Evolutionary conservation across 2,888 invertebrate genomes (phyloP), one percentile per base, ranked within the genome.

Genomic region (Conomelus anceps): DNA sequence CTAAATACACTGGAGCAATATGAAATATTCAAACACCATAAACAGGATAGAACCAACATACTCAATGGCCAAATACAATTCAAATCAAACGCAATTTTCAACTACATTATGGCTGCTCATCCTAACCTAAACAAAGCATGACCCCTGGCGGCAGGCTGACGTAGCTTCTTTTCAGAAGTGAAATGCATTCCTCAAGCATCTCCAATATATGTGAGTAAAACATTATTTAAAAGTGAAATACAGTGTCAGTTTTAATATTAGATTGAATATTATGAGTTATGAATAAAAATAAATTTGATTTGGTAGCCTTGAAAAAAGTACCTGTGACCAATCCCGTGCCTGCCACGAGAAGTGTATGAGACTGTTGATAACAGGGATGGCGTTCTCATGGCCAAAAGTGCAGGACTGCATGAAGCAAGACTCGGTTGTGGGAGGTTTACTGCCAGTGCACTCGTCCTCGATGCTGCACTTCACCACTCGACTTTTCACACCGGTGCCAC

Each of bases 311-410:
- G 24, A 26, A 22, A 22, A 22, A 92, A 92, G 92, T 92, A 94
- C 94, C 91, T 93, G 91, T 90, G 94, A 93, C 95, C 95, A 95
- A 29, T 94, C 93, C 11, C 94, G 94, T 0, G 93, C 92, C 1
- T 94, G 92, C 96, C 96, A 96, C 24, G 88, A 63, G 84, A 87
- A 89, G 34, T 34, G 84, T 85, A 92, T 92, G 24, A 90, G 86
- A 24, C 90, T 91, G 86, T 90, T 90, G 13, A 89, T 87, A 41
- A 90, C 90, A 11, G 90, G 90, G 23, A 91, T 91, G 84, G 92
- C 91, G 87, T 92, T 92, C 89, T 91, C 91, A 84, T 91, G 90
- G 7, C 90, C 89, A 7, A 90, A 88, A 0, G 85, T 90, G 87
- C 92, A 92, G 7, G 91, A 90, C 29, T 90, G 91, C 23, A 91